These are phyloP conservation scores for Melanotaenia nigrans DNA, from an alignment of 2,797 vertebrate genomes.

Conservation along the genomic window DNA sequence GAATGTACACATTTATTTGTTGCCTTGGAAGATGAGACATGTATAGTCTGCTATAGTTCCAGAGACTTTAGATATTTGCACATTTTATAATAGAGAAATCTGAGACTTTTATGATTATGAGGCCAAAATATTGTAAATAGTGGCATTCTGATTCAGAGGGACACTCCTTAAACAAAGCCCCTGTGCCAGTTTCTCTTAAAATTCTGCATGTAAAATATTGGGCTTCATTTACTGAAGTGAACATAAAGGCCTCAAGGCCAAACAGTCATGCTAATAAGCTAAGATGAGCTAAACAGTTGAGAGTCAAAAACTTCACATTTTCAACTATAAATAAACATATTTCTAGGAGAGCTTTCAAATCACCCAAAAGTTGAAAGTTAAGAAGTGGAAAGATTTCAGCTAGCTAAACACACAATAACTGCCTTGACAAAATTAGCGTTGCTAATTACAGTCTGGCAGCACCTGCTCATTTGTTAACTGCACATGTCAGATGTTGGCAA, in stretches of 20 bases:
- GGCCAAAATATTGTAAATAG: neutral
- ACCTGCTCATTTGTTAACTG: slow-evolving; percentile 10
- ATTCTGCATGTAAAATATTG: neutral
- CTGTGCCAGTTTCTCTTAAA: neutral
- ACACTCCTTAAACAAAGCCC: neutral
- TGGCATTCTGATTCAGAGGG: neutral
- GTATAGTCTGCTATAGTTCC: neutral
- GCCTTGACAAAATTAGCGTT: neutral
- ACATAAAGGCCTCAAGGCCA: neutral
- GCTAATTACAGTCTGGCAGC: neutral
- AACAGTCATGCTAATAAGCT: neutral
- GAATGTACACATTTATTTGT: neutral
- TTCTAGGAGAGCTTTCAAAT: neutral
- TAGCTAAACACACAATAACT: neutral
- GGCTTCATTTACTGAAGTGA: neutral
- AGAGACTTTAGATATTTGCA: too few relatives aligned
- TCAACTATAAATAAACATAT: neutral
- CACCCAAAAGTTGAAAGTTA: neutral
- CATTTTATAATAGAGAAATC: neutral
- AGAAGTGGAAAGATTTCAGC: neutral
- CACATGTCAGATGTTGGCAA: slow-evolving; percentile 4
- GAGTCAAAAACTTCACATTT: neutral
- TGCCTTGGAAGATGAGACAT: neutral
- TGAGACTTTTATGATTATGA: neutral
- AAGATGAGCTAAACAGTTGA: neutral